Base-by-base conservation (phyloP, 2,113 vertebrate species). In the Apus apus region DNA sequence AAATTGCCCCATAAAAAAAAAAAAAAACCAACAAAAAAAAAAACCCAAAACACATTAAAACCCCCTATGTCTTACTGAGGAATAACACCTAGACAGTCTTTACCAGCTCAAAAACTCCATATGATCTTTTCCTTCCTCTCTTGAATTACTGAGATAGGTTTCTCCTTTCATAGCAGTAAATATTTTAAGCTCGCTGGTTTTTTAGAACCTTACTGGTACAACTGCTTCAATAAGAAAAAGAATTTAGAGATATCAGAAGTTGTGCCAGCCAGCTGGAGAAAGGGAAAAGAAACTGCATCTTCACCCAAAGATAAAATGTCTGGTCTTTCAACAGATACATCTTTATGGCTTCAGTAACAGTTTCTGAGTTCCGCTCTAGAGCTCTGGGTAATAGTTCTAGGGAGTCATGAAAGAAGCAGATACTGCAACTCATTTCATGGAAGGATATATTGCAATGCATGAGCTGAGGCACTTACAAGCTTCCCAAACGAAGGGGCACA, bases 121-220 rank as follows among this genome's bases (percentile, higher is more conserved):
- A 78, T 85, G 84, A 68, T 38, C 73, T 85, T 87, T 93, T 87
- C 53, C 81, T 89, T 96, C 77, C 70, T 93, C 36, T 93, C 66
- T 81, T 68, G 89, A 94, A 94, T 89, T 95, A 89, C 66, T 9
- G 11, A 66, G 62, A 54, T 54, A 79, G 18, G 30, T 73, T 80
- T 93, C 65, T 71, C 23, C 34, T 84, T 70, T 86, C 32, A 32
- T 2, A 77, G 66, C 66, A 68, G 50, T 21, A 87, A 65, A 65
- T 17, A 9, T 89, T 75, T 68, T 50, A 61, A 78, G 26, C 13
- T 78, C 2, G 4, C 30, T 18, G 22, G 79, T 82, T 86, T 61
- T 38, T 89, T 75, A 26, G 54, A 85, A 65, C 73, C 60, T 57
- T 58, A 21, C 36, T 34, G 29, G 62, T 40, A 73, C 40, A 78